Evolutionary conservation across 2,113 vertebrate species (phyloP).

Genomic region (Indri indri): DNA sequence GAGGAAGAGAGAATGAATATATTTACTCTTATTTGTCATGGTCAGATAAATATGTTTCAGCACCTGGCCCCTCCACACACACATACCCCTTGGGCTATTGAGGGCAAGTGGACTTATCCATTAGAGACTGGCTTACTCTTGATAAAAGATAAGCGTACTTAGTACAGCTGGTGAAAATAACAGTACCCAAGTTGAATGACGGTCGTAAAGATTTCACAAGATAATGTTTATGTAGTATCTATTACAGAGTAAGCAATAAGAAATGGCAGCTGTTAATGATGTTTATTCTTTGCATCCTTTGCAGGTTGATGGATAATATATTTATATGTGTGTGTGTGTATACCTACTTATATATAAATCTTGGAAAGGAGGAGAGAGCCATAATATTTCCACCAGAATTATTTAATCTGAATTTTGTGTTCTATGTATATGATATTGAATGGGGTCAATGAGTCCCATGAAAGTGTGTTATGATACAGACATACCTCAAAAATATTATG

Average conservation of each 20-base stretch:
- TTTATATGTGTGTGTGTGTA: neutral
- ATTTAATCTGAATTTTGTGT: neutral
- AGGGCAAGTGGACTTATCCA: neutral
- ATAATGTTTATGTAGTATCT: neutral
- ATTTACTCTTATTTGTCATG: neutral
- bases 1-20: neutral
- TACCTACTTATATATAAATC: neutral
- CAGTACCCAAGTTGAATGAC: neutral
- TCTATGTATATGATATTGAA: neutral
- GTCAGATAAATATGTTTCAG: neutral
- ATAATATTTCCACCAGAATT: neutral
- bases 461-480: neutral
- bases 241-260: neutral
- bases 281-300: neutral
- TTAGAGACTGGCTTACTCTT: neutral
- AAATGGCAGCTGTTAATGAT: neutral
- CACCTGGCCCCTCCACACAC: rapidly evolving
- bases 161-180: neutral
- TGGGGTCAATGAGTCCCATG: neutral
- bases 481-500: neutral
- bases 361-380: neutral
- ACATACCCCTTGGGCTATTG: neutral
- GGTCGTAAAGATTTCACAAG: neutral
- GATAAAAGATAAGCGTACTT: neutral
- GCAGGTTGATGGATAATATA: neutral